Evolutionary conservation across 2,797 vertebrate species (phyloP).

Genomic region (Neosilurus hyrtlii): DNA sequence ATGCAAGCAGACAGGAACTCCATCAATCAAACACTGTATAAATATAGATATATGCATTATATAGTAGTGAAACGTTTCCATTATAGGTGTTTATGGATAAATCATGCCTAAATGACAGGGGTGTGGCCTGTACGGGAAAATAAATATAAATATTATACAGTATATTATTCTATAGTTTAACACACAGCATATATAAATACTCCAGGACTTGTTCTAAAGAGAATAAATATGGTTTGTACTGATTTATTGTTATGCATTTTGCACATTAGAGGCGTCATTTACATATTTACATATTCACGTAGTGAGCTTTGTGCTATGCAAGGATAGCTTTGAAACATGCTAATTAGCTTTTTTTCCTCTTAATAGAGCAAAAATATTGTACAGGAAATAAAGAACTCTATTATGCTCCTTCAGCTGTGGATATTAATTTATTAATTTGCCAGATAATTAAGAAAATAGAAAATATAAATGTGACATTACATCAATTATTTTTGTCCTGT

Average conservation of each 20-base stretch:
- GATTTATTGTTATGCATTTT: slow-evolving; percentile 93
- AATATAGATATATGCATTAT: slow-evolving; percentile 60
- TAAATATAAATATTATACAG: slow-evolving; percentile 65
- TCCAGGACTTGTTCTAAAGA: slow-evolving; percentile 76
- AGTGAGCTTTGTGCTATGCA: slow-evolving; percentile 98
- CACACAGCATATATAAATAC: slow-evolving; percentile 80
- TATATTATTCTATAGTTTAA: slow-evolving; percentile 75
- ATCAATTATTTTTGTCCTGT: slow-evolving; percentile 60
- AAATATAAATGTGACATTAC: background rate
- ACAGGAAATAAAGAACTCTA: slow-evolving; percentile 73
- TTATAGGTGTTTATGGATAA: slow-evolving; percentile 5
- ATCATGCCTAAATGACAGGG: background rate
- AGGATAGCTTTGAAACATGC: slow-evolving; percentile 88
- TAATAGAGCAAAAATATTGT: slow-evolving; percentile 72
- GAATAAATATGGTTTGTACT: slow-evolving; percentile 80
- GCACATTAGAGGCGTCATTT: slow-evolving; percentile 92
- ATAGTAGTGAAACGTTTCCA: slow-evolving; percentile 62
- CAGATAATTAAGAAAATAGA: slow-evolving; percentile 68
- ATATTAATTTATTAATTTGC: slow-evolving; percentile 73
- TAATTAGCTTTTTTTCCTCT: slow-evolving; percentile 66
- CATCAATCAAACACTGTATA: slow-evolving; percentile 63
- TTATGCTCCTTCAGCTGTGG: slow-evolving; percentile 79
- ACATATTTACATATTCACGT: slow-evolving; percentile 72
- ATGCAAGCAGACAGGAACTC: slow-evolving; percentile 59
- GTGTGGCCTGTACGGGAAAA: slow-evolving; percentile 12